A percentile compares a stretch with the other conserved stretches of the same genome.
Conservation (phyloP, 1,140 invertebrate species). For the Diprion similis region DNA sequence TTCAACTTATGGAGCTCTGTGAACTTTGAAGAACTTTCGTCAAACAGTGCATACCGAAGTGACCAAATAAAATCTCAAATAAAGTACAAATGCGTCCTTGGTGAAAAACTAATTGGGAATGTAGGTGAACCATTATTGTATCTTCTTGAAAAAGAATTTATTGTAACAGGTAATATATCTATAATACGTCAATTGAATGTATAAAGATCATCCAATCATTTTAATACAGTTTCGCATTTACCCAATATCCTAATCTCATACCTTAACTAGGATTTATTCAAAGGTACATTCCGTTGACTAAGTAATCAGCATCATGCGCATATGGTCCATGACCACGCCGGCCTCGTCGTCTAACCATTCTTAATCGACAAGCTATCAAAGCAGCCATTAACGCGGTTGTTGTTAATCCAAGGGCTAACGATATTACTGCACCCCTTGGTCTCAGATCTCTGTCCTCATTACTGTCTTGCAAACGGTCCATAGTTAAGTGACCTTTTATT, state of each 20-base stretch:
- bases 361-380: slow-evolving; percentile 82
- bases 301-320: slow-evolving; percentile 93
- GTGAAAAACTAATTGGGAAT: no score
- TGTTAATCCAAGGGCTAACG: slow-evolving; percentile 71
- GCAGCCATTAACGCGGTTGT: slow-evolving; percentile 73
- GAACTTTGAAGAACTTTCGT: no score
- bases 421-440: slow-evolving; percentile 83
- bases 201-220: neutral
- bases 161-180: neutral
- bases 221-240: neutral
- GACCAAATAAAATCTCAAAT: no score
- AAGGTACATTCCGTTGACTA: slow-evolving; percentile 98
- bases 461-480: slow-evolving; percentile 39
- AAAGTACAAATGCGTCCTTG: no score
- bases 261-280: slow-evolving; percentile 59
- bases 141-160: slow-evolving; percentile 3
- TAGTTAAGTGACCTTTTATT: slow-evolving; percentile 47
- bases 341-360: slow-evolving; percentile 75
- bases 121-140: no score
- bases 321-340: slow-evolving; percentile 83
- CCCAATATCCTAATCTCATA: neutral
- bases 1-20: no score
- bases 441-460: slow-evolving; percentile 68
- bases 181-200: neutral
- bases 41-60: no score